Conservation (phyloP, 2,888 invertebrate species). For the Scaptomyza reducta region DNA sequence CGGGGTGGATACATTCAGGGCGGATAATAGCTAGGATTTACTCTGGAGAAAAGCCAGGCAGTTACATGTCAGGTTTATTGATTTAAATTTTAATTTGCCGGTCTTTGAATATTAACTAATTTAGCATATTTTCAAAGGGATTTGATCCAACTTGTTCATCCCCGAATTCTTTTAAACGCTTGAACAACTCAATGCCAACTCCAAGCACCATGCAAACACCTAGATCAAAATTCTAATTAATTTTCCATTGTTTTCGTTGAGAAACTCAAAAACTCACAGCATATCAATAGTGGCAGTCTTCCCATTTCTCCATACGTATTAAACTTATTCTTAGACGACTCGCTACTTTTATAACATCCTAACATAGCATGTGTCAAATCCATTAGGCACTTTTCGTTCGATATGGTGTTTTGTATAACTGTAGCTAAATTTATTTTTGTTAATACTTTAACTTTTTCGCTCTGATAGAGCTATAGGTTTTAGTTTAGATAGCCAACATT, state of each 20-base stretch:
- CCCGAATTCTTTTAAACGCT: too few species aligned
- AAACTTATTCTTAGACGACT: neutral
- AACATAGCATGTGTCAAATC: neutral
- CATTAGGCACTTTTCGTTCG: neutral
- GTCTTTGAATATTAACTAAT: neutral
- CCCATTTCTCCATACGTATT: neutral
- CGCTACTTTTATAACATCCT: slow-evolving; percentile 8
- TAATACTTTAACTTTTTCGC: neutral
- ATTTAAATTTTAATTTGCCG: neutral
- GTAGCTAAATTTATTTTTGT: neutral
- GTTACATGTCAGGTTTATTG: too few species aligned
- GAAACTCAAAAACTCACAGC: slow-evolving; percentile 15
- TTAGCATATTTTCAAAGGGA: neutral
- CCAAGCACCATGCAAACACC: slow-evolving; percentile 7
- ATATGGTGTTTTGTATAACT: neutral
- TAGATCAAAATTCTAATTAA: neutral
- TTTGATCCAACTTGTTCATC: too few species aligned
- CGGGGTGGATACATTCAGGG: too few species aligned
- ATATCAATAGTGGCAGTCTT: neutral
- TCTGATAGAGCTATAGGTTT: neutral
- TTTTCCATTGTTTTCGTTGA: neutral
- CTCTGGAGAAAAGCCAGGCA: too few species aligned
- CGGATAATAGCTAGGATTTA: neutral
- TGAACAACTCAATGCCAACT: neutral
- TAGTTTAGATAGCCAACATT: neutral